Conservation (phyloP, 2,113 vertebrate species). For the Uropsilus gracilis region DNA sequence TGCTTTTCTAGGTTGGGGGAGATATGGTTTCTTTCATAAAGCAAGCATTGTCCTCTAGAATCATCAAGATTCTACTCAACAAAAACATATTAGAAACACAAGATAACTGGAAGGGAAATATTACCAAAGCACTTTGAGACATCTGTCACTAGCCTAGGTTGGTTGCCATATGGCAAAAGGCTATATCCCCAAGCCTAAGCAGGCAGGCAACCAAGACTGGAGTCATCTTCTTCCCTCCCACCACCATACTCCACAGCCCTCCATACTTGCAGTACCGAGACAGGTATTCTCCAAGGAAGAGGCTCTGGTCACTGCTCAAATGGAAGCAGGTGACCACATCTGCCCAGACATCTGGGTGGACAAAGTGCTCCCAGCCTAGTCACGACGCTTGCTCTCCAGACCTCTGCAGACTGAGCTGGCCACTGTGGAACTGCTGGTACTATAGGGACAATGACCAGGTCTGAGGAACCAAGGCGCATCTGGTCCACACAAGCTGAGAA, state of each 20-base stretch:
- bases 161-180: too few species aligned
- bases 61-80: background rate
- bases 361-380: background rate
- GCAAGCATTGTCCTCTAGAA: slow-evolving; percentile 35
- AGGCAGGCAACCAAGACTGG: background rate
- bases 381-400: background rate
- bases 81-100: background rate
- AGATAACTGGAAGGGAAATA: background rate
- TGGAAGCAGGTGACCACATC: background rate
- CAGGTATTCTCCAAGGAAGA: background rate
- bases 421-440: fast-evolving
- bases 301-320: background rate
- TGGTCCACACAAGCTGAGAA: background rate
- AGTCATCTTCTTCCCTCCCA: fast-evolving
- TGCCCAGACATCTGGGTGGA: fast-evolving
- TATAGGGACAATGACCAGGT: too few species aligned
- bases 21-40: background rate
- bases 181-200: background rate
- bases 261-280: fast-evolving
- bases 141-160: background rate
- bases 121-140: background rate
- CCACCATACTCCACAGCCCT: fast-evolving
- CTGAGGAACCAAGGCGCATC: background rate
- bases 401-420: too few species aligned
- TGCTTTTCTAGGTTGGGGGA: background rate